These are phyloP conservation scores for Melinopterus prodromus DNA, from an alignment of 2,888 invertebrate genomes.

Conservation along the genomic window DNA sequence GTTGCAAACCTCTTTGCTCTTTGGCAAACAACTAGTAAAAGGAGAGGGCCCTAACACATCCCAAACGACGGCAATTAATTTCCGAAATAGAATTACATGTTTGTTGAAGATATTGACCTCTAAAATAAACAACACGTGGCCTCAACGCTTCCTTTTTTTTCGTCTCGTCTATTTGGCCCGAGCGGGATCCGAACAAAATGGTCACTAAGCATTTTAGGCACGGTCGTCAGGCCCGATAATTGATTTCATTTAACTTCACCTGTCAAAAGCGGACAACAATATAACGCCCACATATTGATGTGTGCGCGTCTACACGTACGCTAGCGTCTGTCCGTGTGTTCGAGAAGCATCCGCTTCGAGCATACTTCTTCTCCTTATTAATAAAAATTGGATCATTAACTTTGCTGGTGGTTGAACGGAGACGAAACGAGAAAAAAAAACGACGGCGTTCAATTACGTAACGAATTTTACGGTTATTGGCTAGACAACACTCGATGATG, in stretches of 20 bases:
- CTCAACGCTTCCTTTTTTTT: not conserved
- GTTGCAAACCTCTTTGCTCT: too few relatives aligned
- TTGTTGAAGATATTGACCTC: not conserved
- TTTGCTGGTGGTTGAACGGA: not conserved
- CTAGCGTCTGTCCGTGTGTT: not conserved
- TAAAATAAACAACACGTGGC: not conserved
- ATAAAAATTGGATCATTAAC: constrained; percentile 4
- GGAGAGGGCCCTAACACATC: too few relatives aligned
- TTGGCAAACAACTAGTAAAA: too few relatives aligned
- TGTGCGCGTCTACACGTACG: not conserved
- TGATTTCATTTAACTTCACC: constrained; percentile 47
- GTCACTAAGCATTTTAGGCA: constrained; percentile 43
- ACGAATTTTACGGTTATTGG: not conserved
- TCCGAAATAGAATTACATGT: too few relatives aligned
- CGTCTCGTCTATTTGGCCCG: not conserved
- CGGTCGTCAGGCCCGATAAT: constrained; percentile 44
- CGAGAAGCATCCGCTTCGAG: not conserved
- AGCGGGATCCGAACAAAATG: constrained; percentile 29
- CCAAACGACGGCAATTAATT: too few relatives aligned
- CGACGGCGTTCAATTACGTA: not conserved
- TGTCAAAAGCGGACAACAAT: constrained; percentile 42
- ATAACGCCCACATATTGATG: constrained; percentile 34
- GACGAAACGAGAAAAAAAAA: not conserved
- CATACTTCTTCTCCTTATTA: not conserved
- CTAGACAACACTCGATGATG: not conserved